Percentiles rank a stretch among this genome's conserved stretches.
Conservation (phyloP, 2,113 vertebrate species). For the Morone saxatilis region DNA sequence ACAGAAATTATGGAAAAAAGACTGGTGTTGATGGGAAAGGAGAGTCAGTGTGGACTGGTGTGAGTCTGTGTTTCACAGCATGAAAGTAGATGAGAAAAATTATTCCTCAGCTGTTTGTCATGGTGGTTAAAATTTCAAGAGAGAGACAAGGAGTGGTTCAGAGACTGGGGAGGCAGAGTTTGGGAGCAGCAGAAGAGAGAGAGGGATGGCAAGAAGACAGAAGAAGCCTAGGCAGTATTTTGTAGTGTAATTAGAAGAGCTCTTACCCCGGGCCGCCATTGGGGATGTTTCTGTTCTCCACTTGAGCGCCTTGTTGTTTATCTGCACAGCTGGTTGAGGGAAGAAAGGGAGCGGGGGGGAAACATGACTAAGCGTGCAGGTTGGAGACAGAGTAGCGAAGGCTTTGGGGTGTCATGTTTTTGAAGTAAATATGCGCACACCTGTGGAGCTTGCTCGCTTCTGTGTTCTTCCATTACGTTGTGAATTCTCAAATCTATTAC, state of each 20-base stretch:
- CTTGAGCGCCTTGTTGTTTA: constrained; percentile 71
- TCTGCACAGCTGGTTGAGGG: constrained; percentile 67
- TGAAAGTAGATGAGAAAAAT: constrained; percentile 25
- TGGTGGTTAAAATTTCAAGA: constrained; percentile 51
- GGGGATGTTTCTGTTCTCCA: constrained; percentile 67
- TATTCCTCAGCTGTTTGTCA: constrained; percentile 17
- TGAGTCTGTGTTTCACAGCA: constrained; percentile 19
- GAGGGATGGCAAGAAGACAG: constrained; percentile 31
- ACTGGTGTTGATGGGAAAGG: constrained; percentile 13
- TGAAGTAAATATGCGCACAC: constrained; percentile 30
- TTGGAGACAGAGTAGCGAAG: constrained; percentile 34
- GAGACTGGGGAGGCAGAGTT: constrained; percentile 21
- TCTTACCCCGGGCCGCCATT: constrained; percentile 49
- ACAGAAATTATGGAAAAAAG: constrained; percentile 14
- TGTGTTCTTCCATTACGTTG: background rate
- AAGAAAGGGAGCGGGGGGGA: constrained; percentile 4
- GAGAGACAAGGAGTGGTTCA: constrained; percentile 13
- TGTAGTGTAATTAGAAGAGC: constrained; percentile 71
- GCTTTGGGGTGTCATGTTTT: constrained; percentile 37
- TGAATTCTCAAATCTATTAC: background rate
- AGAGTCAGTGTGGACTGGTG: background rate
- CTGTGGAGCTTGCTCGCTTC: background rate
- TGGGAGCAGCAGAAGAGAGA: constrained; percentile 17
- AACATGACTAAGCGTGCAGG: constrained; percentile 16
- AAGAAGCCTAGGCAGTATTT: constrained; percentile 53